Evolutionary conservation across 2,797 vertebrate species (phyloP).

Genomic region (Pteropus rufus): DNA sequence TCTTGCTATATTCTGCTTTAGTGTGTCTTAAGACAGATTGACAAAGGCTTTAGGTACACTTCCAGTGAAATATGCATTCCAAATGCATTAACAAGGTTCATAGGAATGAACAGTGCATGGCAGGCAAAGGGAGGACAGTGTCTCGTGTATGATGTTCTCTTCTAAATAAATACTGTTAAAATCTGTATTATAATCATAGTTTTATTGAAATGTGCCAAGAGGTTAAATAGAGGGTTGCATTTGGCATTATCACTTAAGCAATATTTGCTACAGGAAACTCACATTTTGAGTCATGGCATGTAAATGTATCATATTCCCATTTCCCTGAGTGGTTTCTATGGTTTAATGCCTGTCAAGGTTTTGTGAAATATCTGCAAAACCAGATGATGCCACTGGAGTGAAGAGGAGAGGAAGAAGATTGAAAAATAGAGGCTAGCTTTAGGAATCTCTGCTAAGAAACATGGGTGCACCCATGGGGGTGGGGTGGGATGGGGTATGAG

Average conservation of each 20-base stretch:
- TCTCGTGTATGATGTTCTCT: not conserved
- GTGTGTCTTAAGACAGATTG: constrained; percentile 58
- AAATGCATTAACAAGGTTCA: not conserved
- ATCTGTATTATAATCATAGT: not conserved
- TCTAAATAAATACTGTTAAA: not conserved
- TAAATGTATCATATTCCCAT: constrained; percentile 15
- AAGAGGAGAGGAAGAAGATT: not conserved
- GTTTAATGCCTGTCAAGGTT: constrained; percentile 41
- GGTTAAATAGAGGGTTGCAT: constrained; percentile 23
- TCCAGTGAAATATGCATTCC: not conserved
- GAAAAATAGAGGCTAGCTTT: not conserved
- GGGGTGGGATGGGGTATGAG: fast-evolving
- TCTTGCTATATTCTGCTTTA: constrained; percentile 49
- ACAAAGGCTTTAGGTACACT: constrained; percentile 16
- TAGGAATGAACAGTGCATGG: not conserved
- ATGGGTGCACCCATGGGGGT: fast-evolving
- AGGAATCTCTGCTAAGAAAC: not conserved
- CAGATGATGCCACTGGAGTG: not conserved
- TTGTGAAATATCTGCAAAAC: constrained; percentile 47
- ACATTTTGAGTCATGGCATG: constrained; percentile 16
- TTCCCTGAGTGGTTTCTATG: not conserved
- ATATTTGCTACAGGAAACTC: not conserved
- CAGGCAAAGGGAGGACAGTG: not conserved
- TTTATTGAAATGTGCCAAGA: not conserved
- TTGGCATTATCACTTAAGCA: not conserved